Evolutionary conservation across 2,888 invertebrate genomes (phyloP), one percentile per base, ranked within the genome.

Genomic region (Dolichomitus sp.): DNA sequence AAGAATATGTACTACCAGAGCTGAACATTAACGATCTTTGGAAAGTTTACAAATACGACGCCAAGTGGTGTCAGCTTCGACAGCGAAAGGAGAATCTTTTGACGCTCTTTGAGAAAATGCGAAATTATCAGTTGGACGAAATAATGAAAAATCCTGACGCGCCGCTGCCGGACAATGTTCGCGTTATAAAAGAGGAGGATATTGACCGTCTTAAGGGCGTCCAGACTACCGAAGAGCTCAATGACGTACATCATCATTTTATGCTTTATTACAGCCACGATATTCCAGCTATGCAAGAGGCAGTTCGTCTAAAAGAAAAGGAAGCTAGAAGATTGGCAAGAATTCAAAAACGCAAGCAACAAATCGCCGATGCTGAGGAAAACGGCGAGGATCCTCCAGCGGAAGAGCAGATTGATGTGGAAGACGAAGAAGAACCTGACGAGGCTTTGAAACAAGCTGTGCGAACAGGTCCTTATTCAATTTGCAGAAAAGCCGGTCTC

Each of bases 1-100:
- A 99, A 93, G 99, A 99, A 93, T 98, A 98, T 90, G 98, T 99
- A 0, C 97, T 97, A 91, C 98, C 98, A 0, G 99, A 99, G 89
- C 94, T 99, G 30, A 97, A 96, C 88, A 98, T 98, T 73, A 98
- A 98, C 89, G 99, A 99, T 92, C 94, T 99, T 61, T 99, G 99
- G 99, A 98, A 97, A 92, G 97, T 99, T 19, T 99, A 98, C 94
- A 97, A 97, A 90, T 98, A 95, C 94, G 99, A 99, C 93, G 98
- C 98, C 83, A 98, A 97, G 95, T 98, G 98, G 97, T 98, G 98
- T 91, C 98, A 98, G 93, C 94, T 99, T 83, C 96, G 97, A 87
- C 96, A 95, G 12, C 65, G 99, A 4, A 98, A 98, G 91, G 96
- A 96, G 87, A 98, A 97, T 90, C 94, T 99, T 0, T 93, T 97